These are phyloP conservation scores for Pteronotus mesoamericanus DNA, from an alignment of 2,797 vertebrate species.

Conservation along the genomic window DNA sequence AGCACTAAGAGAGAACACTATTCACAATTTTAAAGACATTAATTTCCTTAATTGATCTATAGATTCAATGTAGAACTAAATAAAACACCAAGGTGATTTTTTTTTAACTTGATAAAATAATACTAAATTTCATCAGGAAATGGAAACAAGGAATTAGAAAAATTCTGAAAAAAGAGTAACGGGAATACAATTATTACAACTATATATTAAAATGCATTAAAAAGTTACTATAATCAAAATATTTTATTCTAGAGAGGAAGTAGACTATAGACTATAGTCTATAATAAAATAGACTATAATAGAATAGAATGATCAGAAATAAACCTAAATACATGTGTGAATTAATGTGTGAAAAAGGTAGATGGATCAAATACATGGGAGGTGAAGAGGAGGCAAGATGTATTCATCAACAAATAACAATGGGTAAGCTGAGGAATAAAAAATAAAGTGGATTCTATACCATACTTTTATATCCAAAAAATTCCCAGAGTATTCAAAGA, in stretches of 20 bases:
- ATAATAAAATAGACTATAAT: not conserved
- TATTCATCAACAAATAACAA: not conserved
- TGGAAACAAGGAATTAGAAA: not conserved
- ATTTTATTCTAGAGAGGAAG: not conserved
- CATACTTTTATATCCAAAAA: not conserved
- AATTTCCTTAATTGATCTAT: not conserved
- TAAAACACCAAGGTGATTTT: slow-evolving; percentile 13
- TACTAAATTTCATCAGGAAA: not conserved
- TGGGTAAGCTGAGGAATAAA: not conserved
- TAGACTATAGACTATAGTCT: not conserved
- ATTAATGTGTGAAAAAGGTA: not conserved
- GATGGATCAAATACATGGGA: not conserved
- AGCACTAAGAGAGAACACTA: not conserved
- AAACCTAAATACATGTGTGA: not conserved
- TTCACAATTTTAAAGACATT: not conserved
- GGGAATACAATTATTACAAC: not conserved
- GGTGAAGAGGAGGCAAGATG: not conserved
- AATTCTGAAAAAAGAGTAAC: not conserved
- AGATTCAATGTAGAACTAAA: not conserved
- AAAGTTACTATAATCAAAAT: not conserved
- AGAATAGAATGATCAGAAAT: not conserved
- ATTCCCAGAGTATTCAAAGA: not conserved
- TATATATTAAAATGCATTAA: not conserved
- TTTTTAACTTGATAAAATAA: not conserved
- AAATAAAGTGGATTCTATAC: not conserved